phyloP scores from a whole-genome alignment of 2,888 invertebrate species.

The Sinelater perroti region DNA sequence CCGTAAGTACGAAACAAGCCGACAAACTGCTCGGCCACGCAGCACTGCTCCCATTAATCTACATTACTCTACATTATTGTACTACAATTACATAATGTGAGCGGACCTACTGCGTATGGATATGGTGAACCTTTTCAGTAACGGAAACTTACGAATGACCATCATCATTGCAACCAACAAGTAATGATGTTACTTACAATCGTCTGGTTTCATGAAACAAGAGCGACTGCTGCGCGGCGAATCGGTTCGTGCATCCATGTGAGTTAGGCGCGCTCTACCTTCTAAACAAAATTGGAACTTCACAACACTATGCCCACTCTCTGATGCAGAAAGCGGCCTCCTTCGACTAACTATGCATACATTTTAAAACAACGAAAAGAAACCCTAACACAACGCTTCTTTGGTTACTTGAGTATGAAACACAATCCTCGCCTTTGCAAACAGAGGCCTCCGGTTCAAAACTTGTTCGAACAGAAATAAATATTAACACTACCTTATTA shows the following conservation, averaged over 20 bases:
- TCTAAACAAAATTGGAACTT: no score
- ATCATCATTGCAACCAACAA: no score
- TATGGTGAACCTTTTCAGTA: no score
- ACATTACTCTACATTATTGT: constrained; percentile 14
- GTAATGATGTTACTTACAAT: no score
- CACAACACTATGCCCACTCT: constrained; percentile 18
- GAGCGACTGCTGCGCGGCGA: no score
- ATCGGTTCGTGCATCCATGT: no score
- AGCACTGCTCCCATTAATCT: neutral
- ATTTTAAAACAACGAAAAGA: constrained; percentile 22
- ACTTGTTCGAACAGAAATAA: constrained; percentile 19
- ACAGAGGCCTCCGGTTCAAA: constrained; percentile 2
- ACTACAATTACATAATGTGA: constrained; percentile 4
- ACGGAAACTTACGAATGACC: no score
- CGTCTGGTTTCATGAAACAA: no score
- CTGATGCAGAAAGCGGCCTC: constrained; percentile 37
- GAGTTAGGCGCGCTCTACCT: no score
- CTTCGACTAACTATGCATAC: constrained; percentile 43
- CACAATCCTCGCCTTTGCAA: no score
- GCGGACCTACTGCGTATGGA: no score
- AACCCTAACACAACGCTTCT: constrained; percentile 18
- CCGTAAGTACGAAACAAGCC: no score
- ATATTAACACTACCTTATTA: constrained; percentile 24
- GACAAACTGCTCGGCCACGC: neutral
- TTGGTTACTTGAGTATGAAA: constrained; percentile 22